Conservation (phyloP, 2,888 invertebrate species). For the Erebia palarica region DNA sequence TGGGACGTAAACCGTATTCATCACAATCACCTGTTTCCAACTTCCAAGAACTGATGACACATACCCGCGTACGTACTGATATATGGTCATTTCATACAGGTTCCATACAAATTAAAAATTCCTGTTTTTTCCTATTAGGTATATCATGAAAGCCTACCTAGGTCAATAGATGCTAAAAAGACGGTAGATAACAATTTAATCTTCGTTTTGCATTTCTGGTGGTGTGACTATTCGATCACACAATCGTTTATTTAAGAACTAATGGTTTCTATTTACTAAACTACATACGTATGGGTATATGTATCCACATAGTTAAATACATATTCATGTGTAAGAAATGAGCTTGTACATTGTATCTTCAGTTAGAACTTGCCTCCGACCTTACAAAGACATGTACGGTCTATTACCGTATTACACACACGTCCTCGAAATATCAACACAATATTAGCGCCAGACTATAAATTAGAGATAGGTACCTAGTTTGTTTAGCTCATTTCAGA, state of each 20-base stretch:
- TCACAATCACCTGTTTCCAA: constrained; percentile 68
- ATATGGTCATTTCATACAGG: neutral
- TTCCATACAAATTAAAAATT: constrained; percentile 22
- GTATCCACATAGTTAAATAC: neutral
- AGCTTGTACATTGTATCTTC: neutral
- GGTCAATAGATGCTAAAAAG: no score
- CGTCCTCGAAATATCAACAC: constrained; percentile 12
- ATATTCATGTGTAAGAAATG: neutral
- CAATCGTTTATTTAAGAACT: no score
- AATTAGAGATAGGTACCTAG: constrained; percentile 27
- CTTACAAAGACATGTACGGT: neutral
- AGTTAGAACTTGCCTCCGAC: neutral
- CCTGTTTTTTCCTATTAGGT: neutral
- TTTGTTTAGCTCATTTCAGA: constrained; percentile 35
- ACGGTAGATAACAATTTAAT: no score
- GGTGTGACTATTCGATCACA: no score
- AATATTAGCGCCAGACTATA: constrained; percentile 20
- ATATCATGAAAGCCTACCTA: neutral
- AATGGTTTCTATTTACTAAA: no score
- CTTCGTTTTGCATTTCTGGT: no score
- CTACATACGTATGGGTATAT: no score
- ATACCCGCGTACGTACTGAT: constrained; percentile 45
- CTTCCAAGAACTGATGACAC: constrained; percentile 60
- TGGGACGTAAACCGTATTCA: constrained; percentile 77
- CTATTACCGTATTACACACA: neutral